Evolutionary conservation across 2,888 invertebrate genomes (phyloP).

Genomic region (Coecobrya sp.): DNA sequence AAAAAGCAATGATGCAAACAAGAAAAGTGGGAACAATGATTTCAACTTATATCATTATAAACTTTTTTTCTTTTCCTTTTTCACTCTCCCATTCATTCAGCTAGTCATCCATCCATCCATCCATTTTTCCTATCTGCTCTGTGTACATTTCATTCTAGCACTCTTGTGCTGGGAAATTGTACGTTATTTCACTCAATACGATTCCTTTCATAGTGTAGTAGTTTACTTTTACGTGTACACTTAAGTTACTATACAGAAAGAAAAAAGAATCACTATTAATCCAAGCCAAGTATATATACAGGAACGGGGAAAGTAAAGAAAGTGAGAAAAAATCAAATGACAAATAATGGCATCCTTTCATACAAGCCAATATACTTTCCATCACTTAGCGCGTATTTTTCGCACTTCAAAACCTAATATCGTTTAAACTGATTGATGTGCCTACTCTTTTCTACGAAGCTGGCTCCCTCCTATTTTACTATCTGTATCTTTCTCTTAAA

Average conservation of each 20-base stretch:
- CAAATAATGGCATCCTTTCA: constrained; percentile 67
- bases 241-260: background rate
- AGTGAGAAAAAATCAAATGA: constrained; percentile 71
- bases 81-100: constrained; percentile 19
- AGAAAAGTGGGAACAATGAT: constrained; percentile 80
- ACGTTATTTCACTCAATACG: background rate
- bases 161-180: background rate
- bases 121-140: background rate
- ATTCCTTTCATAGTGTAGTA: background rate
- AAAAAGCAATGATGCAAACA: constrained; percentile 79
- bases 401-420: constrained; percentile 65
- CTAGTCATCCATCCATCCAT: constrained; percentile 22
- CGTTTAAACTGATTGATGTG: constrained; percentile 76
- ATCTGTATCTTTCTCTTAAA: constrained; percentile 14
- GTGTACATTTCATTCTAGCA: background rate
- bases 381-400: constrained; percentile 58
- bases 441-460: background rate
- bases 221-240: background rate
- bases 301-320: constrained; percentile 9
- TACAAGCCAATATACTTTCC: constrained; percentile 52
- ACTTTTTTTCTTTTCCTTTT: constrained; percentile 62
- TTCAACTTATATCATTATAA: constrained; percentile 80
- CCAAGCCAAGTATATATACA: background rate
- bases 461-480: background rate
- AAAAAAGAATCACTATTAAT: background rate